Evolutionary conservation across 2,797 vertebrate species (phyloP).

Genomic region (Bradypus variegatus): DNA sequence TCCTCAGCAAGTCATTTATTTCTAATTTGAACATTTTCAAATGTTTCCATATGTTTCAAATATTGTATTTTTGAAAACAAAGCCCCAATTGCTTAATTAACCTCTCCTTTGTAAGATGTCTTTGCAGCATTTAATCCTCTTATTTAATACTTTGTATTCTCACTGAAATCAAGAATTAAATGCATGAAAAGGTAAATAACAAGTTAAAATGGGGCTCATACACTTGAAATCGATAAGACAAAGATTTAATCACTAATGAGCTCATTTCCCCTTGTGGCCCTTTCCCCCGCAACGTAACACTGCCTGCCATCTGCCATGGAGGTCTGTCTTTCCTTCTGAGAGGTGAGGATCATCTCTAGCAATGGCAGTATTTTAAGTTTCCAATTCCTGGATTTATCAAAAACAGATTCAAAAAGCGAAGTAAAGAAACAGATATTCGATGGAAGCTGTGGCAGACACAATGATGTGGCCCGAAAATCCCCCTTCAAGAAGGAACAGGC

Average conservation of each 20-base stretch:
- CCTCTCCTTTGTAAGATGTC: not conserved
- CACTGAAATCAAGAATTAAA: slow-evolving; percentile 13
- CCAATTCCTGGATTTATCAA: not conserved
- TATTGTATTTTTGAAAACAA: not conserved
- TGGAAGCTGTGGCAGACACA: not conserved
- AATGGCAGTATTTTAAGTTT: not conserved
- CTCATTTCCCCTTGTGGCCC: not conserved
- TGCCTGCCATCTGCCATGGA: no score
- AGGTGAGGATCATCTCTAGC: not conserved
- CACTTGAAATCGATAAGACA: not conserved
- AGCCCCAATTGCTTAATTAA: not conserved
- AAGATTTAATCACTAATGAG: not conserved
- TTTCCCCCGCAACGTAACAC: not conserved
- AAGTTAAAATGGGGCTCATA: not conserved
- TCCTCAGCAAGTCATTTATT: not conserved
- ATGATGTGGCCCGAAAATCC: not conserved
- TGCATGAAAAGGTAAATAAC: not conserved
- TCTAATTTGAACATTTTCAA: not conserved
- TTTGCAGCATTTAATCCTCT: not conserved
- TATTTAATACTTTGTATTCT: not conserved
- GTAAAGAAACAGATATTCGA: not conserved
- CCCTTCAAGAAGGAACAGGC: not conserved
- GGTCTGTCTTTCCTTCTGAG: not conserved
- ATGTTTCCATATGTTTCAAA: not conserved
- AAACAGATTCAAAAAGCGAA: slow-evolving; percentile 11